Conservation (phyloP, 2,797 vertebrate genomes). For the Hoplostethus atlanticus region DNA sequence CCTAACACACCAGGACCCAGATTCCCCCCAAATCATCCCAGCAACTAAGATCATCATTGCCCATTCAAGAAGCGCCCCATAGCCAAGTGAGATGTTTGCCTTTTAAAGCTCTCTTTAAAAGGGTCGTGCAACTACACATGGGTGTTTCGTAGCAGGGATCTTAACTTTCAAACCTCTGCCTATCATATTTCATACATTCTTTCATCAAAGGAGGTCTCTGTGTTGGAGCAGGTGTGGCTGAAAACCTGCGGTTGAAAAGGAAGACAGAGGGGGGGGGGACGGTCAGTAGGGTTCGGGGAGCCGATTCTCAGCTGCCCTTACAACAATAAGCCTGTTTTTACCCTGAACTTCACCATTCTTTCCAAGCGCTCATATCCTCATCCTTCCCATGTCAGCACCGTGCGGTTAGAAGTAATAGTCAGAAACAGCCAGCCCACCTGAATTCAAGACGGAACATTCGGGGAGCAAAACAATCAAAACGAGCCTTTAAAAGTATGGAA, state of each 20-base stretch:
- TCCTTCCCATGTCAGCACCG: conserved; percentile 63
- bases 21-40: conserved; percentile 6
- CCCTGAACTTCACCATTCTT: conserved; percentile 40
- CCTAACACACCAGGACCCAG: background rate
- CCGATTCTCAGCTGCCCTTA: conserved; percentile 49
- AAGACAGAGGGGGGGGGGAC: conserved; percentile 37
- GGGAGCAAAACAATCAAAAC: conserved; percentile 49
- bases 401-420: conserved; percentile 58
- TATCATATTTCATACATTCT: conserved; percentile 65
- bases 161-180: conserved; percentile 40
- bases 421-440: conserved; percentile 33
- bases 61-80: conserved; percentile 10
- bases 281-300: background rate
- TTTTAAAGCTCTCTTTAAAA: conserved; percentile 17
- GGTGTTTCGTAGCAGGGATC: conserved; percentile 36
- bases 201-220: conserved; percentile 70
- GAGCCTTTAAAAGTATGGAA: conserved; percentile 32
- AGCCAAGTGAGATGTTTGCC: conserved; percentile 14
- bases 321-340: conserved; percentile 69
- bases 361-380: conserved; percentile 66
- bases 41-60: background rate
- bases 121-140: conserved; percentile 20
- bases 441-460: conserved; percentile 38
- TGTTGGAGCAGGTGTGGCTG: conserved; percentile 74
- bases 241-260: conserved; percentile 65